Conservation (phyloP, 2,888 invertebrate genomes). For the Drosophila dives region DNA sequence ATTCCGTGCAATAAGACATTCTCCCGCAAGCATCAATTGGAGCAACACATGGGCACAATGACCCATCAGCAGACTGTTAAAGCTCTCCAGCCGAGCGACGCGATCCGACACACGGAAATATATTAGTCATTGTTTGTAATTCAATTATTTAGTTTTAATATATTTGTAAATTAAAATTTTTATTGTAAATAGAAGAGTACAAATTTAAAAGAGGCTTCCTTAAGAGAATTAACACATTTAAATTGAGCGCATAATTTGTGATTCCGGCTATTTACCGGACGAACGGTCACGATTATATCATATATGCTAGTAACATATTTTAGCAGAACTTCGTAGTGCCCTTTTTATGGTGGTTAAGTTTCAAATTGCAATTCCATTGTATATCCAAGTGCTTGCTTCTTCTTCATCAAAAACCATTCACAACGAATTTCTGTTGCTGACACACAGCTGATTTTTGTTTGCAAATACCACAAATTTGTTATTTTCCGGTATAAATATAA, state of each 20-base stretch:
- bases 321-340: neutral
- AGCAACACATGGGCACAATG: slow-evolving; percentile 82
- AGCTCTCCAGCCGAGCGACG: slow-evolving; percentile 50
- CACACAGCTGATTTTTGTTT: slow-evolving; percentile 2
- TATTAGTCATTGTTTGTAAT: slow-evolving; percentile 53
- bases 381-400: slow-evolving; percentile 2
- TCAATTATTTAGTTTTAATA: slow-evolving; percentile 33
- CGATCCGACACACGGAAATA: slow-evolving; percentile 52
- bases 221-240: neutral
- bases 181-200: slow-evolving; percentile 54
- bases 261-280: neutral
- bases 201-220: slow-evolving; percentile 25
- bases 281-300: neutral
- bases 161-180: slow-evolving; percentile 16
- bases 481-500: neutral
- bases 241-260: slow-evolving; percentile 9
- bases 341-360: neutral
- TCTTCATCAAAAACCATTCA: slow-evolving; percentile 26
- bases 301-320: neutral
- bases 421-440: neutral
- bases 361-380: neutral
- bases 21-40: slow-evolving; percentile 83
- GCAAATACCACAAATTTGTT: neutral
- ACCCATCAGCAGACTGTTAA: slow-evolving; percentile 82
- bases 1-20: slow-evolving; percentile 83